Evolutionary conservation across 2,797 vertebrate genomes (phyloP).

Genomic region (Hafferia zeledoni): DNA sequence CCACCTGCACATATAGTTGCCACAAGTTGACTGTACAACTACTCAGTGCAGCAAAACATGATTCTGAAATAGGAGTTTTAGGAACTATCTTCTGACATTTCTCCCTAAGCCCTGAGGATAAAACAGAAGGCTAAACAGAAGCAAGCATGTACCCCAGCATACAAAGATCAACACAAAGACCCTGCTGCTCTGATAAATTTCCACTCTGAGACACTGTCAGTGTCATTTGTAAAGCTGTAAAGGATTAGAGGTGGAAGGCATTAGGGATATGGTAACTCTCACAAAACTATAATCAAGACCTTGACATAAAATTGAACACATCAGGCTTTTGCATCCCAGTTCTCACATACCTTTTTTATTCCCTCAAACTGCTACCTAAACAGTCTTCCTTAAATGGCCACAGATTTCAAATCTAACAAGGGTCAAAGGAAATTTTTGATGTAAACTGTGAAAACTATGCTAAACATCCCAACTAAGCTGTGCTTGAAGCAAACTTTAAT

Average conservation of each 20-base stretch:
- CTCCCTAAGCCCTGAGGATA: not conserved
- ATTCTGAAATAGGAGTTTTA: not conserved
- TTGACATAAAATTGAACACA: not conserved
- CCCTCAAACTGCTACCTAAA: not conserved
- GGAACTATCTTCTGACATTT: not conserved
- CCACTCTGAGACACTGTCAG: not conserved
- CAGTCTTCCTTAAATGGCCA: not conserved
- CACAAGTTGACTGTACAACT: not conserved
- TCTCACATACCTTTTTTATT: not conserved
- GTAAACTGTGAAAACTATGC: not conserved
- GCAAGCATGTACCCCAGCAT: not conserved
- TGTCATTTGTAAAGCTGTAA: not conserved
- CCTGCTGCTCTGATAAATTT: not conserved
- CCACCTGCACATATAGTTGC: not conserved
- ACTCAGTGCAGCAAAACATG: not conserved
- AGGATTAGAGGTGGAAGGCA: not conserved
- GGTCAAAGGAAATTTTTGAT: not conserved
- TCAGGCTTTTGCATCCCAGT: not conserved
- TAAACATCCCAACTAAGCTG: not conserved
- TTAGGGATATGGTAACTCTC: not conserved
- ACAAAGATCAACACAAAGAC: not conserved
- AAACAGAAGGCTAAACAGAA: not conserved
- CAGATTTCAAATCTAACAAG: not conserved
- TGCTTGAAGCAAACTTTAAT: not conserved
- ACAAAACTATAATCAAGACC: not conserved